Base-by-base conservation (phyloP, 2,888 invertebrate species). In the Coleophora deauratella region DNA sequence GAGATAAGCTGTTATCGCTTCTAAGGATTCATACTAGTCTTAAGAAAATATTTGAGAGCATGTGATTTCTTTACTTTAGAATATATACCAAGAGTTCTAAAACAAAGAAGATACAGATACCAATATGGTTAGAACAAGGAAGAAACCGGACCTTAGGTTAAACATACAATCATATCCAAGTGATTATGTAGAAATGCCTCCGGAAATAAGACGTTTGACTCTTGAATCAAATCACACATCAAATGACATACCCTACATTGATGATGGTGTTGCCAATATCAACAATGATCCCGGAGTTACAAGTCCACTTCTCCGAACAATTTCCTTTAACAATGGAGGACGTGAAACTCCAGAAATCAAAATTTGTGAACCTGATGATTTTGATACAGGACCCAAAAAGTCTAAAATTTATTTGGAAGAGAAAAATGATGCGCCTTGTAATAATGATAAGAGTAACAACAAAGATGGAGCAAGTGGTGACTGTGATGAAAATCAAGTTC, bases 161-260 rank as follows among this genome's bases (percentile, higher is more conserved):
- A 42, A 68, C 3, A 80, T 85, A 39, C 75, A 77, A 0, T 65
- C 75, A 0, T 78, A 75, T 42, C 75, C 80, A 1, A 61, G 67
- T 6, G 84, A 80, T 33, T 84, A 81, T 52, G 84, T 79, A 0
- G 70, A 77, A 57, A 82, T 84, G 81, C 82, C 84, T 2, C 49
- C 53, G 8, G 73, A 72, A 13, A 66, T 72, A 0, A 64, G 62
- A 33, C 49, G 57, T 7, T 44, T 66, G 27, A 72, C 77, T 14
- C 51, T 62, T 3, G 66, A 66, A 53, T 59, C 62, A 0, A 66
- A 55, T 36, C 52, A 40, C 40, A 58, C 47, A 27, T 52, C 60
- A 0, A 65, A 57, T 33, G 60, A 64, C 10, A 53, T 68, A n/a
- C 47, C 47, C 34, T 70, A 42, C 37, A 64, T 68, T 9, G 71